Evolutionary conservation across 2,797 vertebrate species (phyloP), one percentile per base, ranked within the genome.

Genomic region (Scyliorhinus canicula): DNA sequence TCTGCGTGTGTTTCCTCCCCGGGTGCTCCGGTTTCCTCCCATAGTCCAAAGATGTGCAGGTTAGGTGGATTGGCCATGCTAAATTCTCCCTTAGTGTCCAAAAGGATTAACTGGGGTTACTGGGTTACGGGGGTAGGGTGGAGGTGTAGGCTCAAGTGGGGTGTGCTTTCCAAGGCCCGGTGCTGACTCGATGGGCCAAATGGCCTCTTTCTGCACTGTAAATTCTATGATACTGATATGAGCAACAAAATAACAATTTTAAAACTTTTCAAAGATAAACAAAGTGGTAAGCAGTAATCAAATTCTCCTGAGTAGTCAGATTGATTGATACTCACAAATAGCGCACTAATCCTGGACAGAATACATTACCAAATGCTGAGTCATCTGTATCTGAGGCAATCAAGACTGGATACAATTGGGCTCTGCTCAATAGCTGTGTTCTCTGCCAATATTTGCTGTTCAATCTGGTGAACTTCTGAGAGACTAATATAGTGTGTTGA

Each of bases 281-380:
- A 47, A 47, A 47, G 79, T 47, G 44, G 79, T 82, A 82, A 47
- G 79, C 79, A 82, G 44, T 82, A 82, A 82, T 47, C 40, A 47
- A 82, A 82, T 82, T 82, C 79, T 82, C 79, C 79, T 82, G 79
- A 82, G 40, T 44, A 24, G 47, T 82, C 79, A 82, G 21, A 82
- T 82, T 47, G 79, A 82, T 82, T 82, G 79, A 47, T 44, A 47
- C 40, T 24, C 47, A 82, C 79, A 47, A 82, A 82, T 26, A 47
- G 79, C 47, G 79, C 40, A 82, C 40, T 82, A 82, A 82, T 82
- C 79, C 40, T 7, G 44, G 40, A 82, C 79, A 82, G 40, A 82
- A 47, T 47, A 47, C 44, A 24, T 82, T 82, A 47, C 44, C 44
- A 47, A 82, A 82, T 24, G 79, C 40, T 82, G 79, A 26, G 47